These are phyloP conservation scores for Euclidia mi DNA, from an alignment of 2,888 invertebrate species.

Conservation along the genomic window DNA sequence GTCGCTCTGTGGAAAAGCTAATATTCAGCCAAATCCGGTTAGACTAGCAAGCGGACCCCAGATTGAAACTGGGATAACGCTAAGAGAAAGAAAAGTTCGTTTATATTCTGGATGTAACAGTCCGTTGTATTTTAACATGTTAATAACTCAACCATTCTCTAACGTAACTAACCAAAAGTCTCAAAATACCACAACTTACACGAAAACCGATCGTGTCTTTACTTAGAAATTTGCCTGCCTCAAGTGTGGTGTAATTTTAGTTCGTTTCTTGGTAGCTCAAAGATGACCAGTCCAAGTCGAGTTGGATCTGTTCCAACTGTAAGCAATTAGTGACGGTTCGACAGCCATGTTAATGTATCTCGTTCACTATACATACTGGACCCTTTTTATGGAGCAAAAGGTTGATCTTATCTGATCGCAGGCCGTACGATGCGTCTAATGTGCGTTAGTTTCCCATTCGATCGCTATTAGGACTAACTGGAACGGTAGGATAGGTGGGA, in stretches of 20 bases:
- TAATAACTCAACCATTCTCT: too few species aligned
- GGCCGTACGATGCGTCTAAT: conserved; percentile 17
- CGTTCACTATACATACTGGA: conserved; percentile 38
- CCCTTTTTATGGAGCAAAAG: conserved; percentile 36
- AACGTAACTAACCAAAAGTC: too few species aligned
- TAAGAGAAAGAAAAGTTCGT: too few species aligned
- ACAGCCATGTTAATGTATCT: conserved; percentile 43
- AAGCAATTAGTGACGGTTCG: conserved; percentile 57
- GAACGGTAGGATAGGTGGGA: too few species aligned
- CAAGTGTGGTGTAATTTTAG: conserved; percentile 29
- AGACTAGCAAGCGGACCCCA: too few species aligned
- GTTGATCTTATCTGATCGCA: conserved; percentile 25
- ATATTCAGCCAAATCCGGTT: too few species aligned
- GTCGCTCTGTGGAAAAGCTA: too few species aligned
- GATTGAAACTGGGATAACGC: too few species aligned
- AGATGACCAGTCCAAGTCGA: conserved; percentile 45
- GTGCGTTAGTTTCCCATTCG: conserved; percentile 9
- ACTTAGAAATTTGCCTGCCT: conserved; percentile 18
- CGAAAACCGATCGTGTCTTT: conserved; percentile 9
- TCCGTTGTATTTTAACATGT: too few species aligned
- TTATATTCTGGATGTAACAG: too few species aligned
- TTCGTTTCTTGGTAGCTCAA: conserved; percentile 20
- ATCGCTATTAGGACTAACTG: not conserved
- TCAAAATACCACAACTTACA: too few species aligned
- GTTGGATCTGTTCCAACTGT: conserved; percentile 58